Base-by-base conservation (phyloP, 2,113 vertebrate genomes). In the Eulemur macaco region DNA sequence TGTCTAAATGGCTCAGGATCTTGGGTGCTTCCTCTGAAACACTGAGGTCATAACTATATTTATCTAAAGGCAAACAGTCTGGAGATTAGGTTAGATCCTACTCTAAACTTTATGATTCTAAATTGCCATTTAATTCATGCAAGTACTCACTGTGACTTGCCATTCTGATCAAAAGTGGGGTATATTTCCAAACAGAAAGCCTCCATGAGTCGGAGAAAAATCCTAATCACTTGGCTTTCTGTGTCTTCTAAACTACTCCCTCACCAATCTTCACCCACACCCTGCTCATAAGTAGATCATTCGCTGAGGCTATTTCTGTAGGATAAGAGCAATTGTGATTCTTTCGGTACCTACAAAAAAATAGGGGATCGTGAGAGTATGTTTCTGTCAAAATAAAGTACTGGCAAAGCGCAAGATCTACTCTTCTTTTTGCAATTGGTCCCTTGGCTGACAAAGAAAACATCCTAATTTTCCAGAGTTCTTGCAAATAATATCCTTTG, bases 381-480 rank as follows among this genome's bases (percentile, higher is more conserved):
- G 50, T 95, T 81, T 37, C 66, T 69, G 50, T 77, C 52, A 82
- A 93, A 97, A 94, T 60, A 52, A 81, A 94, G 13, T 29, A n/a
- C 29, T n/a, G 2, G 34, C 6, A 45, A 95, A 87, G 20, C 6
- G 13, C 11, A 73, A 76, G 18, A 82, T 73, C 77, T 52, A 91
- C 5, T 76, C 18, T 63, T 80, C 20, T 54, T 45, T 20, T 68
- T 47, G 21, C 31, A 88, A 60, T 81, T 82, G 77, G 37, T 60
- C 34, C 29, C 54, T 58, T 12, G 64, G 42, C 29, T 84, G 47
- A 81, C 5, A 54, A 64, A 86, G 60, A 54, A 91, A 94, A 58
- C 9, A 90, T 60, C 4, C 1, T 58, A 56, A 42, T 39, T 82
- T 74, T 81, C n/a, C 20, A 45, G 23, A 73, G 6, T 83, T 94